Conservation (phyloP, 1,140 invertebrate genomes). For the Habropoda laboriosa region DNA sequence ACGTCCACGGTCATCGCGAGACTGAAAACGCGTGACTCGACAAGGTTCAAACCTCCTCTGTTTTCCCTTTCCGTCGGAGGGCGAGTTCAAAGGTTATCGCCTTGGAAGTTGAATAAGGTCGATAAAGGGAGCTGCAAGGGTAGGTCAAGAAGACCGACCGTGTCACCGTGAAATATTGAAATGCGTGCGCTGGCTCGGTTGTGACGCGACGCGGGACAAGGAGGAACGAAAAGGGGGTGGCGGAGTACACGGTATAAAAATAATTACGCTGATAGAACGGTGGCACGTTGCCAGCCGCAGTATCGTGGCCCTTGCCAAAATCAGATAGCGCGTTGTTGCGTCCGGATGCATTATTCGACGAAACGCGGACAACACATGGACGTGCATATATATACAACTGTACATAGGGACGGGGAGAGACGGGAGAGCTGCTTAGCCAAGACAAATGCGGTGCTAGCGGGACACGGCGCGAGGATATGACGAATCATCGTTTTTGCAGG, state of each 20-base stretch:
- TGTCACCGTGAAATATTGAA: constrained; percentile 62
- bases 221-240: too few species aligned
- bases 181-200: constrained; percentile 44
- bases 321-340: constrained; percentile 75
- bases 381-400: too few species aligned
- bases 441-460: constrained; percentile 18
- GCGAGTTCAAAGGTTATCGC: constrained; percentile 3
- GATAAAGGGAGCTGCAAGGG: not conserved
- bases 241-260: constrained; percentile 65
- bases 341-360: constrained; percentile 72
- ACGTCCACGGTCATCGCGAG: too few species aligned
- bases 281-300: constrained; percentile 70
- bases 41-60: not conserved
- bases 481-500: constrained; percentile 40
- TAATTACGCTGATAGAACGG: constrained; percentile 76
- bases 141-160: constrained; percentile 18
- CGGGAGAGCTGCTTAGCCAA: constrained; percentile 12
- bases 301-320: constrained; percentile 66
- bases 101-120: constrained; percentile 31
- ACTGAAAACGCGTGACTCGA: not conserved
- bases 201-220: not conserved
- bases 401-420: not conserved
- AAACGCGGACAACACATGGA: not conserved
- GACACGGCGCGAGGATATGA: constrained; percentile 18
- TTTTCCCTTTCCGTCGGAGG: too few species aligned